A percentile compares a stretch with the other conserved stretches of the same genome.
These are phyloP conservation scores for Orchesella flavescens DNA, from an alignment of 2,888 invertebrate species.

Conservation along the genomic window DNA sequence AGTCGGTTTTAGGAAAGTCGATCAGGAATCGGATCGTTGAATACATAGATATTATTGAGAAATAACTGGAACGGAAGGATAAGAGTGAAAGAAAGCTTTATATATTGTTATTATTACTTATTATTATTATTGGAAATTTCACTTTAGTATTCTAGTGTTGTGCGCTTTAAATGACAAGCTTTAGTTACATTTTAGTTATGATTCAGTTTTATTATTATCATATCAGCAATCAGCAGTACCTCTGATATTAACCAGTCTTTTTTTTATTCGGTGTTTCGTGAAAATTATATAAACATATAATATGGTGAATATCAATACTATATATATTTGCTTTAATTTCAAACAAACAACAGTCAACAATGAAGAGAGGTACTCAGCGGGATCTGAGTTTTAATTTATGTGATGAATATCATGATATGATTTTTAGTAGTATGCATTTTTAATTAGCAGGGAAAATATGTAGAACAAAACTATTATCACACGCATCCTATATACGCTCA, in stretches of 20 bases:
- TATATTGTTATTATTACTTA: slow-evolving; percentile 10
- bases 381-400: slow-evolving; percentile 63
- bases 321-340: slow-evolving; percentile 1
- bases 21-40: slow-evolving; percentile 49
- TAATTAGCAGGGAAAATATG: neutral
- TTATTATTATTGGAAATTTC: neutral
- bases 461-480: neutral
- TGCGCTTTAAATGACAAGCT: neutral
- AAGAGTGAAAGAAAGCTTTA: slow-evolving; percentile 17
- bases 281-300: slow-evolving; percentile 15
- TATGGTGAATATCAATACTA: neutral
- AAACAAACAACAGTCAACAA: slow-evolving; percentile 7
- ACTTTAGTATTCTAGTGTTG: neutral
- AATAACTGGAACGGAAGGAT: neutral
- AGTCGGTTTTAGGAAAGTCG: slow-evolving; percentile 20
- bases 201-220: neutral
- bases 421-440: slow-evolving; percentile 12
- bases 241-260: slow-evolving; percentile 51
- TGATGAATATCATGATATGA: slow-evolving; percentile 2
- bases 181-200: neutral
- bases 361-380: slow-evolving; percentile 62
- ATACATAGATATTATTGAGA: neutral
- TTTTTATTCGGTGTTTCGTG: neutral
- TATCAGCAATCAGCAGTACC: slow-evolving; percentile 37
- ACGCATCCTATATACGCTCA: too few relatives aligned